Base-by-base conservation (phyloP, 1,140 invertebrate species). In the Zophobas morio region DNA sequence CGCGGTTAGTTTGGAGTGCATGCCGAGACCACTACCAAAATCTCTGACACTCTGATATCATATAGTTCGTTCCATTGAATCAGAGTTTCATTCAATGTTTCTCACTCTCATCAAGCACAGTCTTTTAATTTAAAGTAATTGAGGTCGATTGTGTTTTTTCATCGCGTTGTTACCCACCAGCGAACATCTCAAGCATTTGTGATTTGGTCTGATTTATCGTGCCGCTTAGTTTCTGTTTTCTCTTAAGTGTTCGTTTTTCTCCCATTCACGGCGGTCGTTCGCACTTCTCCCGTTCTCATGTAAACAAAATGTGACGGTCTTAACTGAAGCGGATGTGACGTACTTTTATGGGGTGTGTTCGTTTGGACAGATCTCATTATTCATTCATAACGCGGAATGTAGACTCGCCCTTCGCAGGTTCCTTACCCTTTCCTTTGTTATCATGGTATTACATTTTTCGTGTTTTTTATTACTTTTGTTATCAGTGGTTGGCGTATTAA, bases 231-330 rank as follows among this genome's bases (percentile, higher is more conserved):
- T 57, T 73, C 71, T 53, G 71, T 51, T 73, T 73, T 73, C 71
- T 73, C 51, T 57, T 73, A 73, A 73, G 71, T 73, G 71, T 73
- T 54, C 71, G 54, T 73, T 73, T 73, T 73, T 73, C 54, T 73
- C 71, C 51, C 54, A 56, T 73, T 73, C 71, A 57, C 47, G 51
- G 51, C 71, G 71, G 71, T 73, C 71, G 71, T 73, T 73, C 46
- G 71, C 71, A 73, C 54, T 73, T 73, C 54, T 57, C 71, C 40
- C 71, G 37, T 53, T 53, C 71, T 57, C 51, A 73, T 70, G 75
- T 76, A 76, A 76, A 76, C 75, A 76, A 60, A 70, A 70, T 76
- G 46, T 70, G 66, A 76, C 54, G 75, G 75, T 70, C 66, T 77
- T 71, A 66, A 57, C 51, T 54, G 75, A 72, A 56, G 54, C 75